Evolutionary conservation across 2,888 invertebrate genomes (phyloP).

Genomic region (Drosophila nigricruria): DNA sequence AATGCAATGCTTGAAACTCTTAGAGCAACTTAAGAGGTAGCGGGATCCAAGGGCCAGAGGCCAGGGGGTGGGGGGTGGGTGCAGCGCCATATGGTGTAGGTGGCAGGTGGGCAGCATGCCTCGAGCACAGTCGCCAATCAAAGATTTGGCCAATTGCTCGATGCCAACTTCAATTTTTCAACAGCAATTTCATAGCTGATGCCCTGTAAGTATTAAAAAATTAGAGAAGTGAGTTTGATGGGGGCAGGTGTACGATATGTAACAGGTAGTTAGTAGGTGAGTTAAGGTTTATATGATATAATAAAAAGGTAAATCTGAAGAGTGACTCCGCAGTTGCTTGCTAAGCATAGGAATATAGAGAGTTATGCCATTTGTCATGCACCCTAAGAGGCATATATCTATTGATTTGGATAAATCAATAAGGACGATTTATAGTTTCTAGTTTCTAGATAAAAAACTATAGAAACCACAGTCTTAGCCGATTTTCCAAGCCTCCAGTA

Average conservation of each 20-base stretch:
- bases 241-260: background rate
- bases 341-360: too few relatives aligned
- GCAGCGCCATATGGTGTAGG: background rate
- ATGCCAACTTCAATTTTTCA: constrained; percentile 27
- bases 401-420: too few relatives aligned
- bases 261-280: background rate
- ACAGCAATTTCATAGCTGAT: constrained; percentile 18
- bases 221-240: background rate
- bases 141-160: constrained; percentile 42
- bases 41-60: background rate
- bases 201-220: constrained; percentile 1
- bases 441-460: too few relatives aligned
- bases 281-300: too few relatives aligned
- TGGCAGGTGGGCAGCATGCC: constrained; percentile 4
- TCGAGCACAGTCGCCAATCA: constrained; percentile 33
- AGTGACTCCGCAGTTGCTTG: too few relatives aligned
- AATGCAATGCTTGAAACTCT: constrained; percentile 39
- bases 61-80: background rate
- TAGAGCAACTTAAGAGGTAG: background rate
- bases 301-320: too few relatives aligned
- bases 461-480: too few relatives aligned
- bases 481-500: too few relatives aligned
- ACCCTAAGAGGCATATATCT: too few relatives aligned
- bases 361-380: too few relatives aligned
- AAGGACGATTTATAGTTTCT: too few relatives aligned